These are phyloP conservation scores for Romanogobio albipinnatus DNA, from an alignment of 2,113 vertebrate genomes.

Conservation along the genomic window DNA sequence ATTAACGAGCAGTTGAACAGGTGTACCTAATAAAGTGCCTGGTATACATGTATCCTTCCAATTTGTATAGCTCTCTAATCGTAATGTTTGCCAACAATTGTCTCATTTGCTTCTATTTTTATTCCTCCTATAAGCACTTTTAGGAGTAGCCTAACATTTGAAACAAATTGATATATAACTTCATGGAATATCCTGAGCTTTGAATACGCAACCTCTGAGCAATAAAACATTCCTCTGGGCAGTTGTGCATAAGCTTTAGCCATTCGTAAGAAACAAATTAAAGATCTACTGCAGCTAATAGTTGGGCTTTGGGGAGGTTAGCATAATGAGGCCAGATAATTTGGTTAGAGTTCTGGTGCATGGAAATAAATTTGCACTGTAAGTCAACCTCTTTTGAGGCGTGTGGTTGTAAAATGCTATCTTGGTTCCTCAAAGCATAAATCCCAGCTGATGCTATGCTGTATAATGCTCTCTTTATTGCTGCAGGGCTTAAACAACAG, in stretches of 20 bases:
- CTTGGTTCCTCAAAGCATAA: background rate
- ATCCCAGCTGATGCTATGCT: background rate
- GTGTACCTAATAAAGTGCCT: too few species aligned
- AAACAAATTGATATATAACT: background rate
- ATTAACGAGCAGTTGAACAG: too few species aligned
- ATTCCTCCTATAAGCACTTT: background rate
- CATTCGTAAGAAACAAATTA: background rate
- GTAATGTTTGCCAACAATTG: background rate
- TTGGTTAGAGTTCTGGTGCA: conserved; percentile 23
- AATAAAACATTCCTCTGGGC: conserved; percentile 4
- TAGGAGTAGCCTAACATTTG: background rate
- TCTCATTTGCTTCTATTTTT: background rate
- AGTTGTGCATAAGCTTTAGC: conserved; percentile 13
- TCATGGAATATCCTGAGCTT: background rate
- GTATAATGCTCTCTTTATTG: background rate
- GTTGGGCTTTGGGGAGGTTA: conserved; percentile 24
- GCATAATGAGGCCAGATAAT: conserved; percentile 34
- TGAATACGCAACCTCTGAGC: conserved; percentile 2
- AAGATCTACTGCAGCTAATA: conserved; percentile 28
- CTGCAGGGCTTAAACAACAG: conserved; percentile 9
- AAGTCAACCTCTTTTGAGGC: background rate
- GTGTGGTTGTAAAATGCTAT: background rate
- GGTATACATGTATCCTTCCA: too few species aligned
- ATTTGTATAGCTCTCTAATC: background rate
- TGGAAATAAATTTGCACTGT: conserved; percentile 22